Evolutionary conservation across 92 coral and sea anemone genomes (phyloP).

Genomic region (Muricea muricata): DNA sequence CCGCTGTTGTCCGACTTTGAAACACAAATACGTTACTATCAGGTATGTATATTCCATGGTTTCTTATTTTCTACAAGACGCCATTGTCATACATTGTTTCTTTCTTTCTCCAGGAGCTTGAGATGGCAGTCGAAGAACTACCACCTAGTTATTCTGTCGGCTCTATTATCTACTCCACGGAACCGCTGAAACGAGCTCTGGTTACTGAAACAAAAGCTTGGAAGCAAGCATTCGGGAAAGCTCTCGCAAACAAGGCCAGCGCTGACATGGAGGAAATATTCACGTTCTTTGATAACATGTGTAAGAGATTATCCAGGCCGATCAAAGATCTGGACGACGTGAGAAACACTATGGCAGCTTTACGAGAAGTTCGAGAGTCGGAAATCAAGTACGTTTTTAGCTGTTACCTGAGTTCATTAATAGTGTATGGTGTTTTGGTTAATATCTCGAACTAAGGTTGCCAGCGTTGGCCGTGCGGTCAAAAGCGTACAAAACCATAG

Average conservation of each 20-base stretch:
- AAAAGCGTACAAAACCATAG: too few relatives aligned
- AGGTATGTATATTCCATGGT: slow-evolving; percentile 48
- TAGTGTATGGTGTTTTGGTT: too few relatives aligned
- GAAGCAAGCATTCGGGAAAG: slow-evolving; percentile 99
- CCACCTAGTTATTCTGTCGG: slow-evolving; percentile 89
- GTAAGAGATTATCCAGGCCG: slow-evolving; percentile 89
- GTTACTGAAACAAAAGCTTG: slow-evolving; percentile 97
- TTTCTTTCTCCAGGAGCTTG: slow-evolving; percentile 64
- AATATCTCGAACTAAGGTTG: too few relatives aligned
- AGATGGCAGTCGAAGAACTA: slow-evolving; percentile 85
- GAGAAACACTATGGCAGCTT: slow-evolving; percentile 97
- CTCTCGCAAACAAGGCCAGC: slow-evolving; percentile 98
- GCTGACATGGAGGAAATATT: slow-evolving; percentile 98
- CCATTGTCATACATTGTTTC: neutral
- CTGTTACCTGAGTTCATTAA: too few relatives aligned
- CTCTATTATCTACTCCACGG: slow-evolving; percentile 85
- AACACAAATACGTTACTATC: slow-evolving; percentile 94
- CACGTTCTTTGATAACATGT: slow-evolving; percentile 90
- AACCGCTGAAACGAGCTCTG: slow-evolving; percentile 85
- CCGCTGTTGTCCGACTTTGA: slow-evolving; percentile 97
- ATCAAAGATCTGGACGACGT: slow-evolving; percentile 98
- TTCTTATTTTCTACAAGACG: neutral
- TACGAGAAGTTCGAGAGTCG: slow-evolving; percentile 91
- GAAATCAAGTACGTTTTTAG: slow-evolving; percentile 84
- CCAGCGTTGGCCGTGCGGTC: too few relatives aligned